Conservation (phyloP, 2,113 vertebrate genomes). For the Alethe castanea region DNA sequence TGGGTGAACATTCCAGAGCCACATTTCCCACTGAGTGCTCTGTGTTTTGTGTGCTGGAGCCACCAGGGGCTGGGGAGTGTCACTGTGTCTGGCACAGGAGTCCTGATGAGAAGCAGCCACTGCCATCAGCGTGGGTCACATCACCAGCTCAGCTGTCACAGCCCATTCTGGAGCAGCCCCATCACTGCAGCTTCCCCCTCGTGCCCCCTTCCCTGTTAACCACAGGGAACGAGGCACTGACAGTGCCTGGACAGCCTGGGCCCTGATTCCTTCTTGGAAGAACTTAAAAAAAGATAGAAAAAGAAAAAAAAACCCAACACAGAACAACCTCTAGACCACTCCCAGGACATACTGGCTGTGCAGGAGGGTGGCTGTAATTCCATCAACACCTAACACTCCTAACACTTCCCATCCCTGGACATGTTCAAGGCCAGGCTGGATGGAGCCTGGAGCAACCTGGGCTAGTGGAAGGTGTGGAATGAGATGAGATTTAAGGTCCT, state of each 20-base stretch:
- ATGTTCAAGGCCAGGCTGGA: neutral
- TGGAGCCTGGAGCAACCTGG: neutral
- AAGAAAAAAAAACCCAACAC: fast-evolving
- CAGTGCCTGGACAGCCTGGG: neutral
- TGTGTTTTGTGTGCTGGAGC: neutral
- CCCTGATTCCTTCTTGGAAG: neutral
- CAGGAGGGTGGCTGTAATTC: neutral
- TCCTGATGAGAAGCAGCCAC: neutral
- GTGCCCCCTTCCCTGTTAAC: neutral
- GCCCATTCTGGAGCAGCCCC: neutral
- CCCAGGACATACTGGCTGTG: fast-evolving
- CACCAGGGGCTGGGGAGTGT: neutral
- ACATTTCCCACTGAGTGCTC: neutral
- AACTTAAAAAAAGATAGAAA: neutral
- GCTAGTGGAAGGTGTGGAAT: neutral
- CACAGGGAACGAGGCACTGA: neutral
- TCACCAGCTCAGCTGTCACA: constrained; percentile 9
- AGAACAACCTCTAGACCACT: neutral
- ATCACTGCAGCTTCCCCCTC: neutral
- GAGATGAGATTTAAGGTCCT: neutral
- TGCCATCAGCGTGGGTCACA: neutral
- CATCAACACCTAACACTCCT: fast-evolving
- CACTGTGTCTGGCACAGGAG: neutral
- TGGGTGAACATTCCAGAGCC: neutral
- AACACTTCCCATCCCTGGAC: neutral